Percentiles rank a stretch among this genome's conserved stretches.
Conservation (phyloP, 2,888 invertebrate species). For the Autographa pulchrina region DNA sequence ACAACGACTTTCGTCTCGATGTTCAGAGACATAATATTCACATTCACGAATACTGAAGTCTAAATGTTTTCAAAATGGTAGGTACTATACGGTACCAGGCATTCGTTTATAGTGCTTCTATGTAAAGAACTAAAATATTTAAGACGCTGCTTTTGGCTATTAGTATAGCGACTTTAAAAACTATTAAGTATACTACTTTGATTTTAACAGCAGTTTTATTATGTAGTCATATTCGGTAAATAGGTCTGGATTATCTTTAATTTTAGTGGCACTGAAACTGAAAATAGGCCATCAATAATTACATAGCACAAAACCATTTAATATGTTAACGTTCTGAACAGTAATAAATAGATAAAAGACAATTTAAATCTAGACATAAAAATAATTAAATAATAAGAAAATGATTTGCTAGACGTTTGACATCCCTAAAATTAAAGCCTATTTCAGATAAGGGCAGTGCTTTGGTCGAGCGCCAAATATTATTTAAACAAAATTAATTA, state of each 20-base stretch:
- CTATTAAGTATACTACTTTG: background rate
- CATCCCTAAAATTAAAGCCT: slow-evolving; percentile 31
- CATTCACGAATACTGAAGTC: background rate
- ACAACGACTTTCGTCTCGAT: background rate
- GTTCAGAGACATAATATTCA: background rate
- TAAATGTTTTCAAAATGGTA: background rate
- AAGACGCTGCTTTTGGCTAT: background rate
- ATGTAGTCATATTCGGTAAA: too few relatives aligned
- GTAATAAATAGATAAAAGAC: too few relatives aligned
- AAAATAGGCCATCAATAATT: too few relatives aligned
- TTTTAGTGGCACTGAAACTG: too few relatives aligned
- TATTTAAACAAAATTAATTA: slow-evolving; percentile 6
- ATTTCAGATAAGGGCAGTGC: slow-evolving; percentile 18
- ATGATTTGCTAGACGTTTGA: background rate
- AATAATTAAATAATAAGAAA: too few relatives aligned
- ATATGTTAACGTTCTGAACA: too few relatives aligned
- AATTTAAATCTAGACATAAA: too few relatives aligned
- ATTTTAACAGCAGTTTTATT: too few relatives aligned
- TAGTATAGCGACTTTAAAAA: background rate
- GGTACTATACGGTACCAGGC: slow-evolving; percentile 6
- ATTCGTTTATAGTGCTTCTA: background rate
- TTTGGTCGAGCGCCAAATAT: slow-evolving; percentile 6
- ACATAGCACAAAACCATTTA: too few relatives aligned
- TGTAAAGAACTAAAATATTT: background rate
- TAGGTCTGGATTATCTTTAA: too few relatives aligned